Conservation (phyloP, 2,888 invertebrate species). For the Omphaloscelis lunosa region DNA sequence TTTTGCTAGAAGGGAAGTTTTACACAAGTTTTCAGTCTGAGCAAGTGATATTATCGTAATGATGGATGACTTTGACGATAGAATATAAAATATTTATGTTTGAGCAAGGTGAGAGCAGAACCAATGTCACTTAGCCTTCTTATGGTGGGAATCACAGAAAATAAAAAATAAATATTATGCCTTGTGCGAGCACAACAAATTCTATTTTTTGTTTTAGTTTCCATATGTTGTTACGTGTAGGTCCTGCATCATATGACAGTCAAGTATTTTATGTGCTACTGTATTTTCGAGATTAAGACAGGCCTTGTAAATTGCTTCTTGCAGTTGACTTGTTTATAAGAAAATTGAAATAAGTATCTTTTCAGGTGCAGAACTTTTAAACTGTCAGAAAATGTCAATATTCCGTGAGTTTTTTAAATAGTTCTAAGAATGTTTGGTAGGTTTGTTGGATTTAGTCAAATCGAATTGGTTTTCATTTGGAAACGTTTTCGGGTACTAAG, state of each 20-base stretch:
- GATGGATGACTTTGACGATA: constrained; percentile 1
- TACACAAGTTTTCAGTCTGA: constrained; percentile 11
- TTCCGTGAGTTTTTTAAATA: not conserved
- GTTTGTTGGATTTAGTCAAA: not conserved
- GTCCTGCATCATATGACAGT: not conserved
- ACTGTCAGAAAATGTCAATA: not conserved
- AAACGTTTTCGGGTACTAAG: not conserved
- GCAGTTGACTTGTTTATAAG: not conserved
- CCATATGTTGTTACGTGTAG: not conserved
- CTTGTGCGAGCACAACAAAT: not conserved
- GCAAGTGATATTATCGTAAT: not conserved
- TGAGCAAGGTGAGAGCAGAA: not conserved
- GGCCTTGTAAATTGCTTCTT: not conserved
- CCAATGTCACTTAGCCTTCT: not conserved
- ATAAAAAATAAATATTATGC: constrained; percentile 2
- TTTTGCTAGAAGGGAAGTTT: constrained; percentile 23
- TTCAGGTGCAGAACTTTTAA: not conserved
- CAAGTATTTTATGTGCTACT: not conserved
- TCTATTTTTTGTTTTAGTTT: constrained; percentile 25
- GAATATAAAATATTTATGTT: not conserved
- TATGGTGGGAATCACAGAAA: not conserved
- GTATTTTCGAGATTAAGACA: not conserved
- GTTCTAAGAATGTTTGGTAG: not conserved
- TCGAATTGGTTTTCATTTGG: constrained; percentile 1
- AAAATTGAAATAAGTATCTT: constrained; percentile 1